phyloP scores from a whole-genome alignment of 2,888 invertebrate genomes.

The Theretra japonica region DNA sequence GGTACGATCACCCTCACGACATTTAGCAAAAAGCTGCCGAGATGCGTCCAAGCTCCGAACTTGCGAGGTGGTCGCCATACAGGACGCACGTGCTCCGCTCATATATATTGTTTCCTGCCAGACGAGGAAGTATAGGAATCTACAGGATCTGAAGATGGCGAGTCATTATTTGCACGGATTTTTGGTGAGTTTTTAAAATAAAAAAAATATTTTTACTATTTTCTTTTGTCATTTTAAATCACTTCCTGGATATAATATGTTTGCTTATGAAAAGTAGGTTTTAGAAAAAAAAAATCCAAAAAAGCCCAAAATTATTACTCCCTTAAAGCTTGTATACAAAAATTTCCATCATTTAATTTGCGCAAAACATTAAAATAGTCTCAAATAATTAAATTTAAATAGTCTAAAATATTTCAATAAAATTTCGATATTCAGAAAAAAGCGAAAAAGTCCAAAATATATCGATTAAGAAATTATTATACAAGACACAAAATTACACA shows the following conservation, averaged over 20 bases:
- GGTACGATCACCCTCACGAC: conserved; percentile 49
- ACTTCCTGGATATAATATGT: not conserved
- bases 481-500: not conserved
- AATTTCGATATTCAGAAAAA: too few relatives aligned
- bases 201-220: not conserved
- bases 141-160: conserved; percentile 50
- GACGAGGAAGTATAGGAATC: not conserved
- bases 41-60: conserved; percentile 54
- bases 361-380: too few relatives aligned
- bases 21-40: conserved; percentile 70
- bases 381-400: too few relatives aligned
- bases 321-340: too few relatives aligned
- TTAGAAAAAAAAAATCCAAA: not conserved
- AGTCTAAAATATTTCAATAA: too few relatives aligned
- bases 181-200: conserved; percentile 53
- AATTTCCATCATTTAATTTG: too few relatives aligned
- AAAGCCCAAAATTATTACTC: too few relatives aligned
- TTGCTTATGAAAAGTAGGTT: not conserved
- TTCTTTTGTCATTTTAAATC: not conserved
- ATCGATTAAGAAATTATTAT: too few relatives aligned
- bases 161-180: conserved; percentile 54
- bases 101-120: conserved; percentile 29
- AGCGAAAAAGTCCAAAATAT: too few relatives aligned
- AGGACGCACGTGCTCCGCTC: conserved; percentile 49
- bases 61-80: conserved; percentile 52